Conservation (phyloP, 2,888 invertebrate genomes). For the Megalurothrips usitatus region DNA sequence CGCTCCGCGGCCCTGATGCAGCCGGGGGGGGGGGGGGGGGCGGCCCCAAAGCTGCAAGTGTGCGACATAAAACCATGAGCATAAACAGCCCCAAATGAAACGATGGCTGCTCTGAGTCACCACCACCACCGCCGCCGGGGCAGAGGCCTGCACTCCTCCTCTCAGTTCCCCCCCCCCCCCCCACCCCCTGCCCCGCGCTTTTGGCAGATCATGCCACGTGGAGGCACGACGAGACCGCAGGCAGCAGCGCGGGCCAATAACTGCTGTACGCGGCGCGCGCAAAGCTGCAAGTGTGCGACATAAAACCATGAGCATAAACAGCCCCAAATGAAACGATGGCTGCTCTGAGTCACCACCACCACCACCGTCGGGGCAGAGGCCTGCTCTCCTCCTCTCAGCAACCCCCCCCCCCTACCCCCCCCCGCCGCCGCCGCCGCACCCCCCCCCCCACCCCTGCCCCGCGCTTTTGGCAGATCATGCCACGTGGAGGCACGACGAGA, state of each 20-base stretch:
- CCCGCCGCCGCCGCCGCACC: not conserved
- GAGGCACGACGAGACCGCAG: not conserved
- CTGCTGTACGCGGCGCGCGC: not conserved
- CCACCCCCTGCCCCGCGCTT: not conserved
- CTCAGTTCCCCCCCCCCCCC: not conserved
- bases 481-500: not conserved
- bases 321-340: constrained; percentile 19
- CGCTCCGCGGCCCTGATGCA: not conserved
- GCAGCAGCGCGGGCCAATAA: not conserved
- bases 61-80: constrained; percentile 24
- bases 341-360: constrained; percentile 9
- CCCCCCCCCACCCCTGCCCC: not conserved
- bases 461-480: not conserved
- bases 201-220: not conserved
- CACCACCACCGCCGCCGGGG: not conserved
- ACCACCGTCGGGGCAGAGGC: not conserved
- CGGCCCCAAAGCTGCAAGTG: not conserved
- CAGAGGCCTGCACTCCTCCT: not conserved
- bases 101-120: constrained; percentile 13
- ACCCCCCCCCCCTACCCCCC: not conserved
- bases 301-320: constrained; percentile 26
- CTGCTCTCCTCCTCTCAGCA: too few relatives aligned
- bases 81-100: constrained; percentile 23
- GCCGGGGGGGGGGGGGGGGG: not conserved
- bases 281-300: constrained; percentile 12